A percentile compares a stretch with the other conserved stretches of the same genome.
Evolutionary conservation across 2,797 vertebrate genomes (phyloP).

Genomic region (Fringilla coelebs): DNA sequence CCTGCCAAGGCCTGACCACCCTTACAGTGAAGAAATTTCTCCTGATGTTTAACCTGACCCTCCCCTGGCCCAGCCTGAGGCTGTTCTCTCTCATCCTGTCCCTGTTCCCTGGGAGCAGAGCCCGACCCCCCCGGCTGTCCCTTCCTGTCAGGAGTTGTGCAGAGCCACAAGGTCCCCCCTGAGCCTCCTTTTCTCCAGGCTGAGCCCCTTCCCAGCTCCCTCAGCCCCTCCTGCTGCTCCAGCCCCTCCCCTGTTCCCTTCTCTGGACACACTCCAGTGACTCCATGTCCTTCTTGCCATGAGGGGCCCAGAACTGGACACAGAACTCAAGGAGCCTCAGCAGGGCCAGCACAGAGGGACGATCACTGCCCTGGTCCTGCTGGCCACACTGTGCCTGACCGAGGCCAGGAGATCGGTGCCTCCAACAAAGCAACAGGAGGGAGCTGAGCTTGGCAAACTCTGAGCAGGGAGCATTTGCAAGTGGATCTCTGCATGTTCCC

Average conservation of each 20-base stretch:
- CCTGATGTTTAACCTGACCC: not conserved
- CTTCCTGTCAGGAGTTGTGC: not conserved
- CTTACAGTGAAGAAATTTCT: not conserved
- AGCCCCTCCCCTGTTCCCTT: not conserved
- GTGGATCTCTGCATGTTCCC: not conserved
- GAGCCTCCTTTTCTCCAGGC: not conserved
- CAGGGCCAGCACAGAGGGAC: not conserved
- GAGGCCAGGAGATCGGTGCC: accelerated
- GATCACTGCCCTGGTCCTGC: not conserved
- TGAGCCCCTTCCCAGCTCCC: not conserved
- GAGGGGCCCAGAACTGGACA: not conserved
- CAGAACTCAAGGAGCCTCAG: not conserved
- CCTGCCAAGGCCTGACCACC: not conserved
- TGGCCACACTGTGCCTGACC: not conserved
- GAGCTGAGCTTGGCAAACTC: not conserved
- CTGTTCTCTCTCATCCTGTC: accelerated
- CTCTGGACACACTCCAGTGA: accelerated
- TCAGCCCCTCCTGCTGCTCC: accelerated
- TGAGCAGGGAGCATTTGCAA: not conserved
- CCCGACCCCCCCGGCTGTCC: accelerated
- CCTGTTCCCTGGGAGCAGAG: not conserved
- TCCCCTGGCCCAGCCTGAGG: accelerated
- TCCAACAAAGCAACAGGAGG: not conserved
- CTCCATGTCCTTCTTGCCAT: accelerated
- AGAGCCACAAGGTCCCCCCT: not conserved